phyloP scores from a whole-genome alignment of 2,113 vertebrate genomes.

The Panurus biarmicus region DNA sequence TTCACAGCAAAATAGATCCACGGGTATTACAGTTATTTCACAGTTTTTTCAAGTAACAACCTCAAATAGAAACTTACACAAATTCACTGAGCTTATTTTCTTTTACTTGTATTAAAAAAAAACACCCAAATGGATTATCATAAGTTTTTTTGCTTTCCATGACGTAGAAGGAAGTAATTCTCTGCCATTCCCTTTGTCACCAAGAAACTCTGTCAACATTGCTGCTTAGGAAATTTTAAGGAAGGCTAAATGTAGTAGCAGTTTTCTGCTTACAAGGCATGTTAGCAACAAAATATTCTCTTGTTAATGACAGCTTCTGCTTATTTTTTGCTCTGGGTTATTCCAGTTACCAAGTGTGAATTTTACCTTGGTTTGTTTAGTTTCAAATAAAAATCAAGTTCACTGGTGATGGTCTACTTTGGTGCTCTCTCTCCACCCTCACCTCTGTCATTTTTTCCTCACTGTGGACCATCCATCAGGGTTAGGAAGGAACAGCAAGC shows the following conservation, averaged over 20 bases:
- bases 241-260: slow-evolving; percentile 13
- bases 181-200: not conserved
- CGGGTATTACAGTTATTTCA: not conserved
- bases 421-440: not conserved
- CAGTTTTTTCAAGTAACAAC: not conserved
- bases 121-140: rapidly evolving
- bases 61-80: not conserved
- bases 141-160: not conserved
- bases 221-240: not conserved
- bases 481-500: not conserved
- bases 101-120: not conserved
- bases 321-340: slow-evolving; percentile 25
- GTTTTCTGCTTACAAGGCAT: not conserved
- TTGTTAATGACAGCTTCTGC: slow-evolving; percentile 38
- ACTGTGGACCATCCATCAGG: not conserved
- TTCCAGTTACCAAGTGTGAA: slow-evolving; percentile 7
- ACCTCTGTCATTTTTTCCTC: not conserved
- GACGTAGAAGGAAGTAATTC: not conserved
- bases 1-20: not conserved
- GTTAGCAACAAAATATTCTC: slow-evolving; percentile 17
- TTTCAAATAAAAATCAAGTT: not conserved
- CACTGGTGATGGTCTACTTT: not conserved
- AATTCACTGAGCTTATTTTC: not conserved
- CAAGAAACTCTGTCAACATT: not conserved
- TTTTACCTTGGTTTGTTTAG: not conserved